Base-by-base conservation (phyloP, 2,113 vertebrate species). In the Cranoglanis bouderius region DNA sequence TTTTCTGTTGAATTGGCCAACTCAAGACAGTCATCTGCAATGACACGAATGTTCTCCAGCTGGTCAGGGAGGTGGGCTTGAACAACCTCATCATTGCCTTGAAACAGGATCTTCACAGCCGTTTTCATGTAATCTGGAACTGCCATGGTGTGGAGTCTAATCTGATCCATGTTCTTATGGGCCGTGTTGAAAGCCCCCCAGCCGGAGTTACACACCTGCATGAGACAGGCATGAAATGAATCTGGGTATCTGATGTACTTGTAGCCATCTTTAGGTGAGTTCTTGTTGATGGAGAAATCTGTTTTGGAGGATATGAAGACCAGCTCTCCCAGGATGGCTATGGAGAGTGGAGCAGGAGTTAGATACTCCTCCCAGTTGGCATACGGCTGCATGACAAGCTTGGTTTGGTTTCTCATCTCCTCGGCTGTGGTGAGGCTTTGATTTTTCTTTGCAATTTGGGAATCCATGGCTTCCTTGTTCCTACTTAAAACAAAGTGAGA, bases 361-460 rank as follows among this genome's bases (percentile, higher is more conserved):
- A 94, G 63, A 57, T 92, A 92, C 29, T 93, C 87, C 75, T 93
- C 93, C 92, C 92, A 94, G 89, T 94, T 92, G 59, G 91, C 90
- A 59, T 93, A 88, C 0, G 92, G 87, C 57, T 92, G 90, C 91
- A 93, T 91, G 6, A 92, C 53, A 38, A 93, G 72, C 43, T 91
- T 67, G 2, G 88, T 91, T 26, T 91, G 81, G 2, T 87, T 75
- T 14, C 88, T 89, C 74, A 91, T 90, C 1, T 92, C 88, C 59
- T 88, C 70, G 2, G 86, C 90, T 88, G 81, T 89, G 29, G 89
- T 84, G n/a, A 92, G 77, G 24, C 51, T 86, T 21, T 91, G 90
- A 38, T 18, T 77, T 24, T 7, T 26, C 43, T 88, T 91, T 24
- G 63, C 86, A 38, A 82, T 83, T 82, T 40, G 26, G 0, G 49